Percentiles rank a stretch among this genome's conserved stretches.
phyloP scores from a whole-genome alignment of 2,888 invertebrate species.

The Ernsta delagoae region DNA sequence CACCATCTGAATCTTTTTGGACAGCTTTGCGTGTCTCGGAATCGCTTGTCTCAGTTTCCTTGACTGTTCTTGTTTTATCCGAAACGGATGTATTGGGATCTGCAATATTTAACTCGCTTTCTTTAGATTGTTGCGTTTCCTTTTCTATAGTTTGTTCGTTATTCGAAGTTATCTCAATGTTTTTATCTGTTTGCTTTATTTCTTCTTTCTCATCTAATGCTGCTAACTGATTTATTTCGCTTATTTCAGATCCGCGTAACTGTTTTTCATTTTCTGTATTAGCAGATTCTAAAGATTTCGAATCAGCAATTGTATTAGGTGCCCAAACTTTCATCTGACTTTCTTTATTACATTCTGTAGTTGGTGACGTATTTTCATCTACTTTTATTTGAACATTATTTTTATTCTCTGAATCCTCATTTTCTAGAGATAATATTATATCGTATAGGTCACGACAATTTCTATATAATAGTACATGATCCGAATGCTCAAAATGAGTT shows the following conservation, averaged over 20 bases:
- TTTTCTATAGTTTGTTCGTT: not conserved
- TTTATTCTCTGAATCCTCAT: not conserved
- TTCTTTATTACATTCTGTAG: not conserved
- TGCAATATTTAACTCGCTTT: not conserved
- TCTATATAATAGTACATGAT: slow-evolving; percentile 47
- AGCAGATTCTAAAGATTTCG: not conserved
- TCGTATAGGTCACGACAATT: slow-evolving; percentile 2
- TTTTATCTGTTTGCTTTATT: not conserved
- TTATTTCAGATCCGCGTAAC: not conserved
- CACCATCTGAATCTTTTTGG: not conserved
- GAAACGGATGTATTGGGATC: not conserved
- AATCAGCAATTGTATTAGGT: not conserved
- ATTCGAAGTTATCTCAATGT: not conserved
- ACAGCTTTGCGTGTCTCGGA: not conserved
- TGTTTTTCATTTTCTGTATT: not conserved
- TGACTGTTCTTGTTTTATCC: too few relatives aligned
- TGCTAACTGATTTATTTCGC: not conserved
- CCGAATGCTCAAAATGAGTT: slow-evolving; percentile 49
- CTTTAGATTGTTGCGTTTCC: not conserved
- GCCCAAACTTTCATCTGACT: not conserved
- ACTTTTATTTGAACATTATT: not conserved
- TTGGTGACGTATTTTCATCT: not conserved
- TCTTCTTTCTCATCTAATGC: not conserved
- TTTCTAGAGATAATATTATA: too few relatives aligned
- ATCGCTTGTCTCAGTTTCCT: not conserved